These are phyloP conservation scores for Hylia prasina DNA, from an alignment of 2,113 vertebrate genomes.

Conservation along the genomic window DNA sequence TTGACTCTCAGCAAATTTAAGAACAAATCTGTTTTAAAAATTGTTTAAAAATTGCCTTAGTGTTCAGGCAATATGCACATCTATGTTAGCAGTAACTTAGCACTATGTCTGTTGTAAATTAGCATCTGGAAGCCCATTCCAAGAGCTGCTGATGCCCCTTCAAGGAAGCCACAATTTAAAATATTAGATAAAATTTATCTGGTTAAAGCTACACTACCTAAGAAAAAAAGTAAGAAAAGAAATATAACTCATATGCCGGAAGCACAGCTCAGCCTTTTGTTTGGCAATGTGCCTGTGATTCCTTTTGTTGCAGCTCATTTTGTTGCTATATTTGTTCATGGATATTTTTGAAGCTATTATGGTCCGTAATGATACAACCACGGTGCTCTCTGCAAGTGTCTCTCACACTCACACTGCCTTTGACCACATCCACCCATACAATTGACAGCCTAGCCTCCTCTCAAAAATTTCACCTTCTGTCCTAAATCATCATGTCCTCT, in stretches of 20 bases:
- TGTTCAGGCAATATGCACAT: background rate
- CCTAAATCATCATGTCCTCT: background rate
- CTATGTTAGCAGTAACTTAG: background rate
- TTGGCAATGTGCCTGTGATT: background rate
- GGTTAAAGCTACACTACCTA: background rate
- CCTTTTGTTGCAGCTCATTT: conserved; percentile 14
- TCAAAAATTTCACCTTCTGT: background rate
- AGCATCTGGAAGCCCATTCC: background rate
- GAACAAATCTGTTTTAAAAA: background rate
- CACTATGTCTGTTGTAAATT: background rate
- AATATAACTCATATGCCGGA: background rate
- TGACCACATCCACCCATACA: background rate
- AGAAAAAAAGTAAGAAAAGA: background rate
- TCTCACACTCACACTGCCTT: background rate
- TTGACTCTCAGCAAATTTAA: background rate
- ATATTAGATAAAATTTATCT: background rate
- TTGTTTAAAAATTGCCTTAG: background rate
- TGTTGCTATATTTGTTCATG: conserved; percentile 44
- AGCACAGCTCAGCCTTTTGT: background rate
- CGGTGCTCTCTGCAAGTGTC: background rate
- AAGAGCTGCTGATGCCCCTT: background rate
- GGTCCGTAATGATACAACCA: background rate
- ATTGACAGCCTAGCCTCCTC: background rate
- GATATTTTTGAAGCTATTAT: conserved; percentile 47
- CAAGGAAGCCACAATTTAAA: background rate